Conservation (phyloP, 1,140 invertebrate species). For the Drosophila mauritiana region DNA sequence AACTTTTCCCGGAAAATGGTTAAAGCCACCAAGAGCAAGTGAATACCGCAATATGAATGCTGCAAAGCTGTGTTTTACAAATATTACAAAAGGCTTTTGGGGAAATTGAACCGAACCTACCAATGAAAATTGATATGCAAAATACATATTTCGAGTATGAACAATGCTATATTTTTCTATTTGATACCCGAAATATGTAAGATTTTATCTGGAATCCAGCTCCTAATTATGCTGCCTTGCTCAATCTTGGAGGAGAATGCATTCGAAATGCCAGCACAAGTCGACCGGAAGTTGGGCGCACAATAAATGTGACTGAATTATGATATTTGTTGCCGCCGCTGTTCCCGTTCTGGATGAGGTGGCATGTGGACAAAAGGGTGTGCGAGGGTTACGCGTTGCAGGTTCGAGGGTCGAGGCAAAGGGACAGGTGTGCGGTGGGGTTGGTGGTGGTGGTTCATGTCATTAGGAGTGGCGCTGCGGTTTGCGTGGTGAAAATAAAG, state of each 20-base stretch:
- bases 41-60: too few relatives aligned
- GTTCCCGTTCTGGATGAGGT: constrained; percentile 70
- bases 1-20: neutral
- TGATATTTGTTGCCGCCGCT: constrained; percentile 51
- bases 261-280: constrained; percentile 51
- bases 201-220: neutral
- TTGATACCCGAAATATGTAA: too few relatives aligned
- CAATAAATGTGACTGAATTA: constrained; percentile 78
- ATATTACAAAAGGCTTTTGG: neutral
- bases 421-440: constrained; percentile 2
- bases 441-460: constrained; percentile 27
- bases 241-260: constrained; percentile 32
- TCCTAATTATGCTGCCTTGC: constrained; percentile 10
- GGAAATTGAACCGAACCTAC: neutral
- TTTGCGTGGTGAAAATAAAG: constrained; percentile 31
- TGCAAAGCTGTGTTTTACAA: too few relatives aligned
- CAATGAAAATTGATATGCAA: too few relatives aligned
- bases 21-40: neutral
- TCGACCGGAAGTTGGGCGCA: constrained; percentile 72
- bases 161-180: too few relatives aligned
- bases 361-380: constrained; percentile 53
- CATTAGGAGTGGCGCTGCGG: constrained; percentile 62
- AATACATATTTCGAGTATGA: too few relatives aligned
- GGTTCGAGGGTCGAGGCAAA: neutral
- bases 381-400: neutral